Conservation (phyloP, 2,888 invertebrate species). For the Resseliella maxima region DNA sequence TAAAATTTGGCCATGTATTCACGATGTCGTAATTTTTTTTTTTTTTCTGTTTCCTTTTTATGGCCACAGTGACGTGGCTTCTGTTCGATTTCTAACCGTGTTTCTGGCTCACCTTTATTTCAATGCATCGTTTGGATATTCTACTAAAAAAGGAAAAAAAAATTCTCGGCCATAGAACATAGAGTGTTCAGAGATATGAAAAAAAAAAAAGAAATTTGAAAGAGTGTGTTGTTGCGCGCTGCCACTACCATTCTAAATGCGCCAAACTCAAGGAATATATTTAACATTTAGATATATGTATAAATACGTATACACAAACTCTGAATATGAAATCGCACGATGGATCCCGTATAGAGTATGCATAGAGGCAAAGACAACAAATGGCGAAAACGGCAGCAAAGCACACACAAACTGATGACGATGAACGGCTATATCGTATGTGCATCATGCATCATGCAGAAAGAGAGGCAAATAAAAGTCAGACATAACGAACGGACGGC, state of each 20-base stretch:
- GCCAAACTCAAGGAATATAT: background rate
- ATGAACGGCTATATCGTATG: background rate
- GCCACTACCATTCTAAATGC: conserved; percentile 26
- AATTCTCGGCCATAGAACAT: background rate
- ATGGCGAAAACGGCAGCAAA: background rate
- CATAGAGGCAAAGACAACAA: background rate
- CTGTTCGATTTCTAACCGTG: background rate
- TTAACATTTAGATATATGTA: background rate
- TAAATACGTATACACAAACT: background rate
- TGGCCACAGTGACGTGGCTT: background rate
- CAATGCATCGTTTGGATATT: background rate
- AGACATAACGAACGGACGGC: background rate
- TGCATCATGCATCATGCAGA: background rate
- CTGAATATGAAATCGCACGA: conserved; percentile 31
- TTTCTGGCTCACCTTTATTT: background rate
- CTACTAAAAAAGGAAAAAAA: background rate
- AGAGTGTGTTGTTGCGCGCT: background rate
- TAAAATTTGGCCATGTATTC: background rate
- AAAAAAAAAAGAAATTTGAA: background rate
- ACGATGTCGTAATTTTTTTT: background rate
- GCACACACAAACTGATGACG: background rate
- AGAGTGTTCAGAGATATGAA: background rate
- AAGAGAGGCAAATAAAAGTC: conserved; percentile 29
- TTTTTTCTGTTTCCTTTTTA: background rate
- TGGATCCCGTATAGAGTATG: background rate